Percentiles rank a stretch among this genome's conserved stretches.
Conservation (phyloP, 2,113 vertebrate species). For the Lagopus muta region DNA sequence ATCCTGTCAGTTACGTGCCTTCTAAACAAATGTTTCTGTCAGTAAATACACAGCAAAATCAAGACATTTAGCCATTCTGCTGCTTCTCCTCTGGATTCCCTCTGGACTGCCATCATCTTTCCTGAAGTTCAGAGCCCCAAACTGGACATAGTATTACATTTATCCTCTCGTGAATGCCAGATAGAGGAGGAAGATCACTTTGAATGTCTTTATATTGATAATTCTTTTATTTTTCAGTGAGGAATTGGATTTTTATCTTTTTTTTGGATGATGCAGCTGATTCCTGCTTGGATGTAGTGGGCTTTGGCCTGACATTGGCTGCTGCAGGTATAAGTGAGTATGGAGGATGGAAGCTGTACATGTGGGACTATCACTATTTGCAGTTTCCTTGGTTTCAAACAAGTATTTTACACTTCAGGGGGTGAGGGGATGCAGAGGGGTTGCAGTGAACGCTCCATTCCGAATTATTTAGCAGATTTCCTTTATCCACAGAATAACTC, state of each 20-base stretch:
- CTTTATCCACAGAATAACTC: neutral
- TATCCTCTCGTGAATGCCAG: neutral
- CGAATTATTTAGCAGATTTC: neutral
- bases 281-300: accelerated
- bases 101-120: neutral
- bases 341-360: neutral
- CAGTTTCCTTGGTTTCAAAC: neutral
- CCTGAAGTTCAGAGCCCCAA: neutral
- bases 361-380: neutral
- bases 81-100: neutral
- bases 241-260: neutral
- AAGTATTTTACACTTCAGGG: neutral
- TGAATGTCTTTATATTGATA: neutral
- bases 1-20: neutral
- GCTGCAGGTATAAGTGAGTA: neutral
- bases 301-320: neutral
- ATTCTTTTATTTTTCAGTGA: neutral
- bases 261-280: neutral
- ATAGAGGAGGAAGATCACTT: neutral
- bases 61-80: neutral
- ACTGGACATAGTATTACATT: neutral
- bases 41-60: neutral
- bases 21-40: neutral
- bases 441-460: neutral
- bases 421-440: neutral